Conservation (phyloP, 1,140 invertebrate genomes). For the Lysiphlebus fabarum region DNA sequence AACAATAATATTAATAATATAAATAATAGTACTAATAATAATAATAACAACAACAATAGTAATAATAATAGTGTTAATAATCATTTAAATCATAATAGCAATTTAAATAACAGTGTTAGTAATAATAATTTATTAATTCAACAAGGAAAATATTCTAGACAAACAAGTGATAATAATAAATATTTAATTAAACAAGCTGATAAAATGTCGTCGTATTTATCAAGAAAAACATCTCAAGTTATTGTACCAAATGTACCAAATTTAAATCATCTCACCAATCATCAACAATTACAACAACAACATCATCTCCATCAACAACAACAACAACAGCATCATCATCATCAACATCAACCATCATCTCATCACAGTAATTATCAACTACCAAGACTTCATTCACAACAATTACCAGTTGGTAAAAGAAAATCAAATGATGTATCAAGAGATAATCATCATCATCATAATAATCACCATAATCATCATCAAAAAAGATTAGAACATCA, state of each 20-base stretch:
- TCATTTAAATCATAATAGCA: conserved; percentile 6
- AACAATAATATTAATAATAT: background rate
- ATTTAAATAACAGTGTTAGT: conserved; percentile 4
- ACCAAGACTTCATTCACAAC: conserved; percentile 20
- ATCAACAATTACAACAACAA: conserved; percentile 33
- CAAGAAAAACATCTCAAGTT: conserved; percentile 38
- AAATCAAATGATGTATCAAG: conserved; percentile 34
- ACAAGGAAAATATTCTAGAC: conserved; percentile 17
- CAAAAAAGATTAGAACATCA: background rate
- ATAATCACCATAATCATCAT: no score
- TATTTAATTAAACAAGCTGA: conserved; percentile 37
- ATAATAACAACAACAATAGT: conserved; percentile 27
- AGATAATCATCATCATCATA: conserved; percentile 23
- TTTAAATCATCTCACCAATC: conserved; percentile 41
- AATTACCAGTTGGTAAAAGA: conserved; percentile 42
- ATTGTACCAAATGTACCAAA: conserved; percentile 52
- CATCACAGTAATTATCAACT: background rate
- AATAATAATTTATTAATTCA: conserved; percentile 24
- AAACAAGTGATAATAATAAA: conserved; percentile 37
- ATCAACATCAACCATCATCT: no score
- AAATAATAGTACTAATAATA: conserved; percentile 1
- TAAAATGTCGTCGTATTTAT: conserved; percentile 47
- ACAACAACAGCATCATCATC: no score
- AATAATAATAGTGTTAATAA: no score
- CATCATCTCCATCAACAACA: background rate